These are phyloP conservation scores for Saimiri boliviensis DNA, from an alignment of 2,113 vertebrate genomes.

Conservation along the genomic window DNA sequence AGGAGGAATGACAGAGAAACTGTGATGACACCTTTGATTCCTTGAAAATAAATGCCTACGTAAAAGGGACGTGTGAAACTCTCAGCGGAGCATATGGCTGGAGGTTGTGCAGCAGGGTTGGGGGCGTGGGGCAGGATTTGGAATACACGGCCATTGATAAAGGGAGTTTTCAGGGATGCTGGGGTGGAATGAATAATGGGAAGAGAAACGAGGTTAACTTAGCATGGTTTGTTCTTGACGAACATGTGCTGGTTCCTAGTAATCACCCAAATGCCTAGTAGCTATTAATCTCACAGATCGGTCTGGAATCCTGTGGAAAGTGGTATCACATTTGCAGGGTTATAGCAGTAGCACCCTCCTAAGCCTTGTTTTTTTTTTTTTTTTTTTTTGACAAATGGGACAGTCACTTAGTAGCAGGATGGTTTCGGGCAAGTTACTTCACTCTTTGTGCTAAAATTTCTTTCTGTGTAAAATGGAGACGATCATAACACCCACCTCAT, in stretches of 20 bases:
- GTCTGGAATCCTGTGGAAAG: background rate
- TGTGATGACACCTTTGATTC: background rate
- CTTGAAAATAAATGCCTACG: conserved; percentile 34
- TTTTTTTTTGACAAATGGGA: background rate
- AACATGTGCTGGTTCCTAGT: background rate
- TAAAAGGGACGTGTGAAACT: background rate
- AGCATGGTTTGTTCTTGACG: background rate
- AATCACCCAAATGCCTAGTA: background rate
- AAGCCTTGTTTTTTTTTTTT: too few relatives aligned
- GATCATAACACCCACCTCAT: background rate
- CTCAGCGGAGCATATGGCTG: background rate
- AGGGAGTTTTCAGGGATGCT: background rate
- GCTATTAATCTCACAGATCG: background rate
- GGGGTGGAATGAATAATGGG: background rate
- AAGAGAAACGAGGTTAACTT: background rate
- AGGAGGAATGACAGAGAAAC: conserved; percentile 1
- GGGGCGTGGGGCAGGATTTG: background rate
- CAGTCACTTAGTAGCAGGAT: background rate
- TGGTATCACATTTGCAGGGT: background rate
- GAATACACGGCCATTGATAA: background rate
- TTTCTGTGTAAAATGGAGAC: background rate
- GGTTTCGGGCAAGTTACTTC: background rate
- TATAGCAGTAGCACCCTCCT: background rate
- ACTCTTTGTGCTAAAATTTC: background rate
- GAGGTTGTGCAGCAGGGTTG: background rate